These are phyloP conservation scores for Ibidorhyncha struthersii DNA, from an alignment of 2,113 vertebrate species.

Conservation along the genomic window DNA sequence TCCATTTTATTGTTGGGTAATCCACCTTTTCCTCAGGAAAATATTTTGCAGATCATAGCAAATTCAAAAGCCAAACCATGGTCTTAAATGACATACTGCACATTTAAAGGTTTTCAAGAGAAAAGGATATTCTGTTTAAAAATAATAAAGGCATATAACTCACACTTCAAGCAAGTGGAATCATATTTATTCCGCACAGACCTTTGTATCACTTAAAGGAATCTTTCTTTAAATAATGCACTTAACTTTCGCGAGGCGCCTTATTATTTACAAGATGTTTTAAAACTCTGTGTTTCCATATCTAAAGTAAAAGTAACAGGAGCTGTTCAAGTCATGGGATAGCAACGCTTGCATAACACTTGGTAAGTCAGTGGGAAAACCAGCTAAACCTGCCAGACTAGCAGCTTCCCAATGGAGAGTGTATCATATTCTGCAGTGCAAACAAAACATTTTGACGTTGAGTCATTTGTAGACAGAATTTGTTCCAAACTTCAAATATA, in stretches of 20 bases:
- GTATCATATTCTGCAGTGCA: conserved; percentile 34
- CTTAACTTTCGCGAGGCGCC: background rate
- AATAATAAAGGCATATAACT: background rate
- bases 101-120: background rate
- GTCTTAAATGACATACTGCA: background rate
- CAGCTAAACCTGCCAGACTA: background rate
- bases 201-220: background rate
- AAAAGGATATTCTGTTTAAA: background rate
- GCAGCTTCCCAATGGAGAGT: background rate
- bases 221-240: background rate
- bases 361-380: conserved; percentile 33
- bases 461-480: background rate
- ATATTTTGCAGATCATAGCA: background rate
- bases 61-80: conserved; percentile 5
- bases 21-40: conserved; percentile 22
- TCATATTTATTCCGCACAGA: background rate
- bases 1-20: background rate
- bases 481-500: conserved; percentile 19
- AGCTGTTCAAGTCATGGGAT: background rate
- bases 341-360: conserved; percentile 29
- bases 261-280: background rate
- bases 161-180: background rate
- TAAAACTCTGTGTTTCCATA: background rate
- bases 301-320: conserved; percentile 2
- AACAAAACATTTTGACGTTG: conserved; percentile 29